Evolutionary conservation across 2,113 vertebrate genomes (phyloP).

Genomic region (Phodopus roborovskii): DNA sequence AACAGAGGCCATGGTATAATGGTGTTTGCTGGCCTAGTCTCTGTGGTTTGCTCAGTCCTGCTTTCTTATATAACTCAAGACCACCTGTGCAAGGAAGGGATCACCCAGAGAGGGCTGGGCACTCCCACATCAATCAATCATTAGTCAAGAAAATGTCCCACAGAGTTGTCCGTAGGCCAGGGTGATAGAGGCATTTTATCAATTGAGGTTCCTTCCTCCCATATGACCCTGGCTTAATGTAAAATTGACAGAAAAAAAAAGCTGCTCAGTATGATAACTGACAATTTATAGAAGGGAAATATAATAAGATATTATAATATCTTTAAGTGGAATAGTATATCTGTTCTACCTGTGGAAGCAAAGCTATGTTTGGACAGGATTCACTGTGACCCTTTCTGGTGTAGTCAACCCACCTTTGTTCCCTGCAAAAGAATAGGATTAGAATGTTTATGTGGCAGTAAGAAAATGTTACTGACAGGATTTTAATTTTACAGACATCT

Average conservation of each 20-base stretch:
- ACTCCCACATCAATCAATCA: not conserved
- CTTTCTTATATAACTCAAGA: not conserved
- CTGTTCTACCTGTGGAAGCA: not conserved
- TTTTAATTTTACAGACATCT: not conserved
- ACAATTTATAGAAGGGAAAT: not conserved
- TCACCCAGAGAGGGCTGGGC: not conserved
- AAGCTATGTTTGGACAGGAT: not conserved
- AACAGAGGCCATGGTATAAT: not conserved
- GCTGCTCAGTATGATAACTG: no score
- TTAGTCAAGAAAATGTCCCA: not conserved
- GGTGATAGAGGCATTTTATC: not conserved
- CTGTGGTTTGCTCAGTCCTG: not conserved
- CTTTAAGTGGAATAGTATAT: not conserved
- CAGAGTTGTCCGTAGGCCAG: not conserved
- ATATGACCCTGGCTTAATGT: not conserved
- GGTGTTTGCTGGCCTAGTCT: not conserved
- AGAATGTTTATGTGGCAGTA: not conserved
- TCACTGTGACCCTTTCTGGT: not conserved
- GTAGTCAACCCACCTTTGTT: not conserved
- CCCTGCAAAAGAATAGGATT: conserved; percentile 2
- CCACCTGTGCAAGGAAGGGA: not conserved
- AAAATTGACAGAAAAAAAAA: not conserved
- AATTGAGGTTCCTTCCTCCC: not conserved
- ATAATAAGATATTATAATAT: not conserved
- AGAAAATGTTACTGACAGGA: not conserved